phyloP scores from a whole-genome alignment of 2,113 vertebrate species.

The zebrafish (Danio rerio) region DNA sequence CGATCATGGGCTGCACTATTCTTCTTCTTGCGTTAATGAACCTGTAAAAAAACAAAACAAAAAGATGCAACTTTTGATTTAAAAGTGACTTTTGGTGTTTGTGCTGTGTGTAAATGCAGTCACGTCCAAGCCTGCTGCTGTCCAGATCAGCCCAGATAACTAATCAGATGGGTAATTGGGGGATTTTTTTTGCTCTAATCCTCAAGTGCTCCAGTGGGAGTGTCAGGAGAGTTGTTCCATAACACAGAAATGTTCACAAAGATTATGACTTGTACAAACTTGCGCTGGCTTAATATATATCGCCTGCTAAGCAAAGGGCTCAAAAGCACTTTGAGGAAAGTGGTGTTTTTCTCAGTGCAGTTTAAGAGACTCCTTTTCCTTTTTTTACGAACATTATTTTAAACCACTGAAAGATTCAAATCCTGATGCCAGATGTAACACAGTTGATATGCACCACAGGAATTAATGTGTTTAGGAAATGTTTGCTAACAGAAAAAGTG shows the following conservation, averaged over 20 bases:
- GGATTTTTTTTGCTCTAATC: constrained; percentile 52
- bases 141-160: constrained; percentile 53
- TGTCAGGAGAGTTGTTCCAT: constrained; percentile 61
- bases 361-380: constrained; percentile 63
- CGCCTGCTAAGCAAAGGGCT: constrained; percentile 62
- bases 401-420: constrained; percentile 47
- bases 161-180: constrained; percentile 47
- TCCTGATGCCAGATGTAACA: constrained; percentile 51
- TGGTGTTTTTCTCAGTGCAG: constrained; percentile 57
- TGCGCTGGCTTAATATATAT: constrained; percentile 60
- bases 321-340: constrained; percentile 67
- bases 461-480: constrained; percentile 57
- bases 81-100: neutral
- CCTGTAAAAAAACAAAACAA: constrained; percentile 78
- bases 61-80: neutral
- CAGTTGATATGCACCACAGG: constrained; percentile 52
- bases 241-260: constrained; percentile 66
- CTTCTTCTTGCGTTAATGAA: constrained; percentile 99
- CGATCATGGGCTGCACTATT: constrained; percentile 99
- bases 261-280: constrained; percentile 73
- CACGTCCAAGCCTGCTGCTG: constrained; percentile 57
- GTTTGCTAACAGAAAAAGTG: constrained; percentile 66
- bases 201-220: constrained; percentile 59
- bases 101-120: constrained; percentile 48
- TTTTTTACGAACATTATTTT: constrained; percentile 60